Base-by-base conservation (phyloP, 2,888 invertebrate species). In the Nymphalis urticae region DNA sequence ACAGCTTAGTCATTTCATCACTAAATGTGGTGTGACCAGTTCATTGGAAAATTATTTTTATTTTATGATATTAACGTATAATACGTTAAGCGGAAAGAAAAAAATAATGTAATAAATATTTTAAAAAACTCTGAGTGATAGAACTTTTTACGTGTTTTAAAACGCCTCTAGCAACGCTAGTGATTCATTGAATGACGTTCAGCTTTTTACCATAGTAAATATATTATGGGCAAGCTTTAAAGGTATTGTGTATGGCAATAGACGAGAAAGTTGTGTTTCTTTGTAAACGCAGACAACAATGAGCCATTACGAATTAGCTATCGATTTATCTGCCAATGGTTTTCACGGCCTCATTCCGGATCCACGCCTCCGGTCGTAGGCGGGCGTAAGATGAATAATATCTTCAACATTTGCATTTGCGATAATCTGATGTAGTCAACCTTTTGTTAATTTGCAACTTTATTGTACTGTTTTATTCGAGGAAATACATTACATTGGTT, bases 251-350 rank as follows among this genome's bases (percentile, higher is more conserved):
- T 80, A 79, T 80, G 77, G 81, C 80, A 83, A 86, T 85, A 85
- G 85, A 83, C 85, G 82, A 82, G 86, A 88, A 90, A 89, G 89
- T 87, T 86, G 85, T 84, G 85, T 82, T 82, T 86, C 88, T 89
- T 91, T 90, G 88, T 88, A 83, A 81, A 80, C 79, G 82, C 86
- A 89, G 87, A 91, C 90, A 90, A 90, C 91, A 91, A 91, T 91
- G 83, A 85, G 84, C 88, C 84, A 85, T 90, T 91, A 85, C 82
- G 85, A 90, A 91, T 91, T 90, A 91, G 88, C 89, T 82, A 86
- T 89, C 87, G 88, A 89, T 89, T 88, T 90, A 90, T 89, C 89
- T 87, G 81, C 82, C 82, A 85, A 86, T 83, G 85, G 84, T 86
- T 87, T 89, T 85, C 86, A 84, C 83, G 85, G 80, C 74, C 76